Conservation (phyloP, 2,888 invertebrate species). For the Cremastinae sp. region DNA sequence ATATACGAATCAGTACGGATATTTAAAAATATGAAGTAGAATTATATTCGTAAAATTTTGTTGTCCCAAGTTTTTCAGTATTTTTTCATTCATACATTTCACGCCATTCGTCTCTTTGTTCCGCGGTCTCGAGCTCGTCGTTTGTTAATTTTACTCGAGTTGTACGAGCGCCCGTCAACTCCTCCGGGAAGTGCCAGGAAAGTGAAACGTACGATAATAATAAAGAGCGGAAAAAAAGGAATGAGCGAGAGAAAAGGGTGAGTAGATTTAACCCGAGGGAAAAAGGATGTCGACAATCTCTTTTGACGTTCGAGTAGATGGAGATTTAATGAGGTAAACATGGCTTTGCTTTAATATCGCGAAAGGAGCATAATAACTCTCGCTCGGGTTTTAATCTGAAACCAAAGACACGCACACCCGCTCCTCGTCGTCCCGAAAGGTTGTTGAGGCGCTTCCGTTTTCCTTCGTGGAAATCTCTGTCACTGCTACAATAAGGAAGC, state of each 20-base stretch:
- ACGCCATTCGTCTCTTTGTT: background rate
- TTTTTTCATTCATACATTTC: slow-evolving; percentile 19
- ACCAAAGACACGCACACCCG: slow-evolving; percentile 18
- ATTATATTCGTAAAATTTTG: too few species aligned
- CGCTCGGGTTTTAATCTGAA: slow-evolving; percentile 26
- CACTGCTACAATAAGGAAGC: slow-evolving; percentile 41
- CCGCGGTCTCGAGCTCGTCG: slow-evolving; percentile 36
- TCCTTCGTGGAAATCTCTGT: slow-evolving; percentile 41
- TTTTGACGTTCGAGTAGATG: slow-evolving; percentile 65
- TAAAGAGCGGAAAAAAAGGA: slow-evolving; percentile 1
- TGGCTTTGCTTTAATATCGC: slow-evolving; percentile 64
- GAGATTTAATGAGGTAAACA: slow-evolving; percentile 73
- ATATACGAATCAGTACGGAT: background rate
- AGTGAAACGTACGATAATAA: slow-evolving; percentile 24
- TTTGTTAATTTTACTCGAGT: slow-evolving; percentile 50
- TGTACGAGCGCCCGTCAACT: slow-evolving; percentile 12
- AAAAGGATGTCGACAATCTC: slow-evolving; percentile 43
- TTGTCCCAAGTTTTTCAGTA: slow-evolving; percentile 9
- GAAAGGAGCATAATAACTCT: slow-evolving; percentile 27
- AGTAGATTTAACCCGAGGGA: background rate
- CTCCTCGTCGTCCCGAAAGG: slow-evolving; percentile 18
- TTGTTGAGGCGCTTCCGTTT: slow-evolving; percentile 15
- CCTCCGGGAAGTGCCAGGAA: slow-evolving; percentile 2
- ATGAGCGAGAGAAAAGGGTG: slow-evolving; percentile 5
- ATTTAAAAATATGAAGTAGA: too few species aligned